Percentiles rank a stretch among this genome's conserved stretches.
phyloP scores from a whole-genome alignment of 2,113 vertebrate genomes.

The Polypterus senegalus region DNA sequence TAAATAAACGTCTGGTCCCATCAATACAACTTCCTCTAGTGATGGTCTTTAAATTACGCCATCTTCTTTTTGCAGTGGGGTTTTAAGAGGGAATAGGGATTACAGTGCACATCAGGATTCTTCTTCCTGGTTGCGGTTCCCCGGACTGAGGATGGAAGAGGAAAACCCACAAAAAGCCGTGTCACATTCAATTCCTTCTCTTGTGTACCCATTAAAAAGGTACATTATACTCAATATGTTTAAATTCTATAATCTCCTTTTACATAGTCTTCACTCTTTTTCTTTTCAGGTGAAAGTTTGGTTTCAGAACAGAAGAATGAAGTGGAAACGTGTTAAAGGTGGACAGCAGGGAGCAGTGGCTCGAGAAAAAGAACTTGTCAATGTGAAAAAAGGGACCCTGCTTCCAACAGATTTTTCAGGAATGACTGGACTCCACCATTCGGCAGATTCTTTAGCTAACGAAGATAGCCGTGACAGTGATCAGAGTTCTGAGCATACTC shows the following conservation, averaged over 20 bases:
- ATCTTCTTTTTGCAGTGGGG: too few relatives aligned
- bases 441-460: conserved; percentile 79
- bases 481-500: conserved; percentile 89
- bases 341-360: conserved; percentile 91
- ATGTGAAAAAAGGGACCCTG: conserved; percentile 89
- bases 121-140: too few relatives aligned
- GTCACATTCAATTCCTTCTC: neutral
- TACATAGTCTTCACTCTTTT: conserved; percentile 6
- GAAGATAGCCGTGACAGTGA: conserved; percentile 96
- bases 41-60: too few relatives aligned
- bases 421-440: conserved; percentile 73
- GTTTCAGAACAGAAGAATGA: conserved; percentile 97
- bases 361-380: conserved; percentile 91
- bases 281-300: conserved; percentile 85
- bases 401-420: conserved; percentile 88
- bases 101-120: too few relatives aligned
- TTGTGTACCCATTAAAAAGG: neutral
- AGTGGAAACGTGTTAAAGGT: conserved; percentile 96
- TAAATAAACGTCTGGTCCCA: too few relatives aligned
- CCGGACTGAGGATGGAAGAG: too few relatives aligned
- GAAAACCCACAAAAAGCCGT: too few relatives aligned
- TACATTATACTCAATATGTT: too few relatives aligned
- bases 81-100: too few relatives aligned
- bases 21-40: too few relatives aligned
- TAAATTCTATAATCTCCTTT: too few relatives aligned